Evolutionary conservation across 2,797 vertebrate genomes (phyloP).

Genomic region (Buceros bicornis): DNA sequence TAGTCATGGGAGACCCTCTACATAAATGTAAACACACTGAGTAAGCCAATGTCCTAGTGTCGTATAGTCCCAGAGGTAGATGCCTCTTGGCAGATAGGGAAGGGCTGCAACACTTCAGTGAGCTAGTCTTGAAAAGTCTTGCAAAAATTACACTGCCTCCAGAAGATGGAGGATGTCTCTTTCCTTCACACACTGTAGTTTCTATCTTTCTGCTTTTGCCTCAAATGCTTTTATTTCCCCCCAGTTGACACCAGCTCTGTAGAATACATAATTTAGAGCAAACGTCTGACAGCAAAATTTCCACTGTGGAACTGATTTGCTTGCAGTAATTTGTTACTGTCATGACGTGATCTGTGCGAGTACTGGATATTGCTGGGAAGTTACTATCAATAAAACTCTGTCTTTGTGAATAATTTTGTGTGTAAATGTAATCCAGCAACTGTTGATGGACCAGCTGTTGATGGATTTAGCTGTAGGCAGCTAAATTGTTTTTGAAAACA

Average conservation of each 20-base stretch:
- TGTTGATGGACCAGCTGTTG: not conserved
- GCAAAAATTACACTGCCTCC: not conserved
- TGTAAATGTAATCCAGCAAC: not conserved
- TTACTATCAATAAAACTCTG: not conserved
- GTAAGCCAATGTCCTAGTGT: not conserved
- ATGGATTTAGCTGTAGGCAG: not conserved
- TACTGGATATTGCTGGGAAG: not conserved
- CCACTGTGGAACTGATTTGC: not conserved
- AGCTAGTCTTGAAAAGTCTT: not conserved
- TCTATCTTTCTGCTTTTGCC: not conserved
- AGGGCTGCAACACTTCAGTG: not conserved
- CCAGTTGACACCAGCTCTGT: not conserved
- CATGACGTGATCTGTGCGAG: not conserved
- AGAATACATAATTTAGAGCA: not conserved
- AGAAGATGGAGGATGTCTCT: not conserved
- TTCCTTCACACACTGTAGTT: not conserved
- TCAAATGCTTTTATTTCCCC: not conserved
- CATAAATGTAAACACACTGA: not conserved
- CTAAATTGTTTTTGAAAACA: not conserved
- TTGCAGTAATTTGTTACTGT: not conserved
- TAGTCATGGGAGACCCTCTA: not conserved
- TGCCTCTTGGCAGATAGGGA: not conserved
- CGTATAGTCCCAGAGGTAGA: not conserved
- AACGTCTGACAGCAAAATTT: not conserved
- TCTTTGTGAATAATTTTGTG: not conserved